Base-by-base conservation (phyloP, 2,888 invertebrate genomes). In the Lottia gigantea region DNA sequence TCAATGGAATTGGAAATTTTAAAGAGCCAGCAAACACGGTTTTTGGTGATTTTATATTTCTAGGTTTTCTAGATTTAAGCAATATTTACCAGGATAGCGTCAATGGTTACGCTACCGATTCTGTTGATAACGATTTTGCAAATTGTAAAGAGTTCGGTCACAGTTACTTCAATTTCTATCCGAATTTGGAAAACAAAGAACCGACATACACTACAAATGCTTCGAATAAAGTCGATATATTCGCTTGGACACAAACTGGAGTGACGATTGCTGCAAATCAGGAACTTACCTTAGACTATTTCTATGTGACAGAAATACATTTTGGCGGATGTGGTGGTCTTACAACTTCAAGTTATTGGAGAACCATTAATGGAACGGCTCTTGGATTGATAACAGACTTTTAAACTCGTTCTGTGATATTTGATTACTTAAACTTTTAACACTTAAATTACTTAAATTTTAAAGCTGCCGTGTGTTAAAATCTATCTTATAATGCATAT, bases 291-390 rank as follows among this genome's bases (percentile, higher is more conserved):
- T 1, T 15, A 19, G 40, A 67, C 11, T 67, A 31, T 40, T 55
- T 67, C 67, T 67, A 40, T 31, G 31, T 55, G 31, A 67, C 67
- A 12, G 67, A 67, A 55, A 26, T 67, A 4, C 67, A 67, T 40
- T 67, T 67, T 23, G 67, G 67, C 8, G 67, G 67, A 16, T 67
- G 67, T 61, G 67, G 67, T 7, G 40, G 55, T 25, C 55, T 55
- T 61, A 40, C 49, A n/a, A 31, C 25, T 23, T 55, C 67, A 40
- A 40, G n/a, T 8, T n/a, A 61, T 19, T 67, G 67, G 67, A 12
- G 3, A 47, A 14, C 16, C 12, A 23, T 67, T 31, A 15, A 19
- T 19, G 61, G 55, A 11, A 15, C 45, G 7, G 11, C 40, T 31
- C 55, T 67, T 19, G 67, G 67, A 25, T 26, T 67, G 15, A 61